A percentile compares a stretch with the other conserved stretches of the same genome.
phyloP scores from a whole-genome alignment of 2,113 vertebrate species.

The Scytalopus superciliaris region DNA sequence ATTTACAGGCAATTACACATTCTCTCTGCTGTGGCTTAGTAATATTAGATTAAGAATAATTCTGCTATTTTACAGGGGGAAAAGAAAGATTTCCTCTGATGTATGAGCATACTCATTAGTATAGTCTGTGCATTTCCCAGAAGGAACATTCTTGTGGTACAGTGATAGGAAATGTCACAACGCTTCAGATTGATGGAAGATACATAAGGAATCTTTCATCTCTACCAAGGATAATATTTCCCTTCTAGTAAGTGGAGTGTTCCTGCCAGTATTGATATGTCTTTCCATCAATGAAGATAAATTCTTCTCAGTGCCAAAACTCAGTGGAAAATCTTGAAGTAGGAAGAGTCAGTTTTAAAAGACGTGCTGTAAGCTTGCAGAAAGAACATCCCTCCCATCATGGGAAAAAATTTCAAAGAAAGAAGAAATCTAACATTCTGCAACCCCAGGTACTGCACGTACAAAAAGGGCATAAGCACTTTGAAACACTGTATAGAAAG shows the following conservation, averaged over 20 bases:
- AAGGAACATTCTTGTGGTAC: slow-evolving; percentile 8
- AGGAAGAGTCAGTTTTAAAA: not conserved
- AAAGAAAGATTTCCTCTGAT: not conserved
- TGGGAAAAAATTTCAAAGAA: not conserved
- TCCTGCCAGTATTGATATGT: not conserved
- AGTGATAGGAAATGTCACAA: slow-evolving; percentile 37
- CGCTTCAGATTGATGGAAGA: not conserved
- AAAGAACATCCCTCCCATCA: not conserved
- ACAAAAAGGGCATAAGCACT: not conserved
- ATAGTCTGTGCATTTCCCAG: slow-evolving; percentile 28
- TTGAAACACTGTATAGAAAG: not conserved
- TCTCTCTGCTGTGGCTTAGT: not conserved
- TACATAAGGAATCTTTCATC: slow-evolving; percentile 4
- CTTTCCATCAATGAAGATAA: not conserved
- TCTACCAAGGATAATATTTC: slow-evolving; percentile 34
- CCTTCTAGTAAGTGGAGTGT: slow-evolving; percentile 1
- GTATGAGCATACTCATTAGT: slow-evolving; percentile 1
- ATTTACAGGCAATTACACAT: slow-evolving; percentile 44
- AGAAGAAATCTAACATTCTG: not conserved
- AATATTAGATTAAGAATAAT: slow-evolving; percentile 14
- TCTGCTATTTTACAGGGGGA: not conserved
- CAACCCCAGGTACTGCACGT: not conserved
- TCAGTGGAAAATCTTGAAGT: not conserved
- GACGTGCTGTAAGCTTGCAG: not conserved
- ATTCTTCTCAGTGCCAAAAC: not conserved